Percentiles rank a stretch among this genome's conserved stretches.
These are phyloP conservation scores for Melanotaenia pygmaea DNA, from an alignment of 2,797 vertebrate genomes.

Conservation along the genomic window DNA sequence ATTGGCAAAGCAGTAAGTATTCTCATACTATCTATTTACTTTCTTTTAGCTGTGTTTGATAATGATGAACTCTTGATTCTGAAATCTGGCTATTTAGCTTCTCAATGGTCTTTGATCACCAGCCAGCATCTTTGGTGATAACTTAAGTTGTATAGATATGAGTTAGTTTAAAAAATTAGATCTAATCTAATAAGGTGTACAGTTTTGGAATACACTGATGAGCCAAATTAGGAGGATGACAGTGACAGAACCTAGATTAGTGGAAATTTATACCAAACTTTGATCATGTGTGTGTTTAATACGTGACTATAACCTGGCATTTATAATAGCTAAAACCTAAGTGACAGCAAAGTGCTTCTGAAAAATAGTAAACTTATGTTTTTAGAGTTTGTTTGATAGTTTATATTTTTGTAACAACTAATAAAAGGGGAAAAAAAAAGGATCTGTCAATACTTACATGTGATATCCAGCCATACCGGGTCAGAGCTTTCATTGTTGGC, in stretches of 20 bases:
- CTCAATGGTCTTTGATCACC: not conserved
- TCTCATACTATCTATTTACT: not conserved
- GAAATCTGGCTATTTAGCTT: not conserved
- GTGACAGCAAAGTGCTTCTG: not conserved
- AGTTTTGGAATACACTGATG: not conserved
- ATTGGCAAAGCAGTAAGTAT: not conserved
- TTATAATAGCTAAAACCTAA: no score
- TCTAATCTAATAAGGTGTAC: not conserved
- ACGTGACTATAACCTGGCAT: no score
- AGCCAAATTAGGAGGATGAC: not conserved
- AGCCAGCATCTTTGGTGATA: not conserved
- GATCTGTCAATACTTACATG: conserved; percentile 85
- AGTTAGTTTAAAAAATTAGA: not conserved
- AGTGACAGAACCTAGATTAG: no score
- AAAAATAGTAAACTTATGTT: not conserved
- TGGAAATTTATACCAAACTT: no score
- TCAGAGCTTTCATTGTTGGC: conserved; percentile 87
- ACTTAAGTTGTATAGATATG: not conserved
- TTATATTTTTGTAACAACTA: not conserved
- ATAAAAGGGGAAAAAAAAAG: no score
- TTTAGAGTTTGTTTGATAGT: not conserved
- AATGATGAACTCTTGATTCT: not conserved
- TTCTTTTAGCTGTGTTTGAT: not conserved
- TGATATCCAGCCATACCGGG: conserved; percentile 83
- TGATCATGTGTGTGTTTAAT: no score